Evolutionary conservation across 1,140 invertebrate genomes (phyloP).

Genomic region (Whitmania pigra): DNA sequence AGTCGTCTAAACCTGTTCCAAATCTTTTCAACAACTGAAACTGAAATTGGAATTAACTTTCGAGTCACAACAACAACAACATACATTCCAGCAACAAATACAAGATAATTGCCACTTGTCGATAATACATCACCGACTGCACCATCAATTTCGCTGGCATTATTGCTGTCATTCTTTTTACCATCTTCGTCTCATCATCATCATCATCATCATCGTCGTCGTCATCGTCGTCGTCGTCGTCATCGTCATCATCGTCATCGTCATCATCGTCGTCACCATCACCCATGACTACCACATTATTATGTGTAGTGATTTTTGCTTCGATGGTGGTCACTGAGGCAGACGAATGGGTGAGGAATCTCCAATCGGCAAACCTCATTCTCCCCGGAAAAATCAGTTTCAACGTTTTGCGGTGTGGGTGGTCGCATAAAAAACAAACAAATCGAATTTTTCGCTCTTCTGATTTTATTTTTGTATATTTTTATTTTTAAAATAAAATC

Average conservation of each 20-base stretch:
- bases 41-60: neutral
- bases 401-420: too few species aligned
- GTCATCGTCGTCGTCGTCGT: neutral
- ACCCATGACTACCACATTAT: neutral
- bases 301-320: neutral
- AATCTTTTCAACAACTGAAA: too few species aligned
- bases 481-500: too few species aligned
- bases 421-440: too few species aligned
- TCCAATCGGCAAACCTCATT: too few species aligned
- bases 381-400: too few species aligned
- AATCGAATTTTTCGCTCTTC: too few species aligned
- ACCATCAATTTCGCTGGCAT: neutral
- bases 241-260: neutral
- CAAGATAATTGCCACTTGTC: neutral
- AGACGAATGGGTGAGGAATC: too few species aligned
- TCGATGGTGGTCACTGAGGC: neutral
- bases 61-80: neutral
- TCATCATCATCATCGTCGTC: neutral
- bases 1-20: too few species aligned
- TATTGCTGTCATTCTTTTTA: neutral
- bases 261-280: conserved; percentile 3
- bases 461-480: too few species aligned
- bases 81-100: neutral
- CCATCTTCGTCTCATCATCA: neutral
- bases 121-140: neutral